A percentile compares a stretch with the other conserved stretches of the same genome.
Conservation (phyloP, 2,113 vertebrate genomes). For the Chloropsis hardwickii region DNA sequence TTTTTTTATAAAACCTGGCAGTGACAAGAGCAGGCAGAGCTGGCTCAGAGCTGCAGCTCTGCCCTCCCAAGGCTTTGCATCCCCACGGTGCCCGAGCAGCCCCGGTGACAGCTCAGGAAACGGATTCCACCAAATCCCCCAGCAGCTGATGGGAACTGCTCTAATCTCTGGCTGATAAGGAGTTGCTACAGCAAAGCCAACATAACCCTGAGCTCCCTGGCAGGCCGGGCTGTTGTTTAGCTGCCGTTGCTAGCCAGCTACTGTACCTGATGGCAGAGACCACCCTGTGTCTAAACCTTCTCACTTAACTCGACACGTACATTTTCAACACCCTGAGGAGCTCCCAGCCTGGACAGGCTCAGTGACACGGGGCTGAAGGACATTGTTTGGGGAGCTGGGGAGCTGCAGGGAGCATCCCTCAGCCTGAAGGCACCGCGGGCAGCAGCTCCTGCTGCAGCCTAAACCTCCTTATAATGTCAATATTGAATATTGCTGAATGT, state of each 20-base stretch:
- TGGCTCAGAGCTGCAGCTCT: fast-evolving
- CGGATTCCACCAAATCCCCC: slow-evolving; percentile 55
- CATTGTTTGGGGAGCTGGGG: background rate
- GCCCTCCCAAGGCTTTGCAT: background rate
- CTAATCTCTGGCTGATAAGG: slow-evolving; percentile 72
- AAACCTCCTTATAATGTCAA: background rate
- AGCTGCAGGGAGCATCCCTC: background rate
- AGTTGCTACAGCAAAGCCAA: slow-evolving; percentile 78
- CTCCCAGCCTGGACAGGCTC: slow-evolving; percentile 62
- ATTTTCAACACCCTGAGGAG: slow-evolving; percentile 70
- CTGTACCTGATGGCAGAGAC: slow-evolving; percentile 39
- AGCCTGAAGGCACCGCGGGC: background rate
- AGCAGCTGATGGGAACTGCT: slow-evolving; percentile 43
- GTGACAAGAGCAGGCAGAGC: background rate
- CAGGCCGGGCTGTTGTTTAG: slow-evolving; percentile 36
- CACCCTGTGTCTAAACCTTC: slow-evolving; percentile 34
- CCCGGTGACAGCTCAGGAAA: slow-evolving; percentile 66
- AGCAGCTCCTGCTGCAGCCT: no score
- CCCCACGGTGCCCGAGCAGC: background rate
- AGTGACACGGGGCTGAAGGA: slow-evolving; percentile 43
- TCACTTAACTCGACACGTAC: slow-evolving; percentile 52
- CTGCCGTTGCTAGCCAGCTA: slow-evolving; percentile 45
- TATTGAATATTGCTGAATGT: no score
- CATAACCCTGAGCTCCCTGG: slow-evolving; percentile 59
- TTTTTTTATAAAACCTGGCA: background rate